phyloP scores from a whole-genome alignment of 30 jellyfish, hydroid and myxozoan genomes.

The Aurelia aurita region DNA sequence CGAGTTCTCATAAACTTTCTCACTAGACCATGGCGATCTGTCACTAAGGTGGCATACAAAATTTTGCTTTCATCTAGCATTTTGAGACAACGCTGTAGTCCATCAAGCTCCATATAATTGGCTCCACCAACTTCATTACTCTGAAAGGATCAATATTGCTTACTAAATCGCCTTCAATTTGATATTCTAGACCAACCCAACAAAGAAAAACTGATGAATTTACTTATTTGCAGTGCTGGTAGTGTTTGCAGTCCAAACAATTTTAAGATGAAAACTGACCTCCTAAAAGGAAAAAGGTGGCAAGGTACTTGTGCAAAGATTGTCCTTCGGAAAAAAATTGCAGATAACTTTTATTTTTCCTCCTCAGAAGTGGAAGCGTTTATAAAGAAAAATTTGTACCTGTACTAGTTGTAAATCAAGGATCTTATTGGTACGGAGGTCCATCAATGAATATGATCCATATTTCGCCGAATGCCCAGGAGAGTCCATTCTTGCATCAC shows the following conservation, averaged over 20 bases:
- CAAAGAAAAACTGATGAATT: too few species aligned
- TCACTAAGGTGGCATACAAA: conserved; percentile 11
- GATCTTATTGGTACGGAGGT: conserved; percentile 28
- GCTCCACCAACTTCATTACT: conserved; percentile 56
- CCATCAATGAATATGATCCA: conserved; percentile 53
- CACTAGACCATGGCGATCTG: conserved; percentile 40
- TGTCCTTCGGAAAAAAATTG: too few species aligned
- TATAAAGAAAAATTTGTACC: conserved; percentile 9
- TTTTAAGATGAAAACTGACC: too few species aligned
- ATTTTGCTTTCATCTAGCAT: background rate
- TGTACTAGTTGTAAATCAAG: conserved; percentile 12
- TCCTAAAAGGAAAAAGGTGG: too few species aligned
- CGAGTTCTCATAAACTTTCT: conserved; percentile 25
- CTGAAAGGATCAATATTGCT: conserved; percentile 20
- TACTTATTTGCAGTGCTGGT: too few species aligned
- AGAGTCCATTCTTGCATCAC: conserved; percentile 43
- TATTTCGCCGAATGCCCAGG: conserved; percentile 57
- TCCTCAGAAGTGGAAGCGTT: too few species aligned
- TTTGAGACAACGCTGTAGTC: conserved; percentile 15
- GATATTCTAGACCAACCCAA: too few species aligned
- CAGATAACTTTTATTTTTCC: too few species aligned
- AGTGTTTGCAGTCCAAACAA: too few species aligned
- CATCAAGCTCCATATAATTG: conserved; percentile 37
- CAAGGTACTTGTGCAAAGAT: too few species aligned
- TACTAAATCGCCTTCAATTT: too few species aligned